A percentile compares a stretch with the other conserved stretches of the same genome.
phyloP scores from a whole-genome alignment of 2,113 vertebrate species.

The Epinephelus lanceolatus region DNA sequence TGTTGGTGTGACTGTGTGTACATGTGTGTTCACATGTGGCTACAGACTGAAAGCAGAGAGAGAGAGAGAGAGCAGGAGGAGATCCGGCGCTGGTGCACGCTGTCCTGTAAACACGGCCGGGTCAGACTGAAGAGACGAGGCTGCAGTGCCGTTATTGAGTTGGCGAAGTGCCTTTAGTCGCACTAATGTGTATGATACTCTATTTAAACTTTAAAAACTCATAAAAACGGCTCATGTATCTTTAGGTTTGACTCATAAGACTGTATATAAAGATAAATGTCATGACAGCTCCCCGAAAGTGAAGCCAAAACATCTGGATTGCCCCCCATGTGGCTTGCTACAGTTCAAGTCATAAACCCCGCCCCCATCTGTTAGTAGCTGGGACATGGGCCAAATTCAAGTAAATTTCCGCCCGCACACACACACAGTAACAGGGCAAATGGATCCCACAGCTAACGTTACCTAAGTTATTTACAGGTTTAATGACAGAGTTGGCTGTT shows the following conservation, averaged over 20 bases:
- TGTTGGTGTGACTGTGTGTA: neutral
- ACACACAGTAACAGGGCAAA: too few species aligned
- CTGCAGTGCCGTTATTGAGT: neutral
- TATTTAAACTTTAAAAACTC: neutral
- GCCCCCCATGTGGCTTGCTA: too few species aligned
- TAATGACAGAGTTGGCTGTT: too few species aligned
- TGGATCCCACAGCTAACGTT: too few species aligned
- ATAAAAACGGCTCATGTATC: neutral
- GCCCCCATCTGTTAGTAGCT: too few species aligned
- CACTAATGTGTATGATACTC: neutral
- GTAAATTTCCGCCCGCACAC: too few species aligned
- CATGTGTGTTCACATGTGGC: constrained; percentile 25
- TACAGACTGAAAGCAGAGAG: neutral
- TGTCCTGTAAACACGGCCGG: constrained; percentile 63
- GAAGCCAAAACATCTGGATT: too few species aligned
- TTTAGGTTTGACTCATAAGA: neutral
- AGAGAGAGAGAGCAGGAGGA: neutral
- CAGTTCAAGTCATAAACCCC: too few species aligned
- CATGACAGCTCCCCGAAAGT: too few species aligned
- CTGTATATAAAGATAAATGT: too few species aligned
- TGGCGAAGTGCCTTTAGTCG: constrained; percentile 10
- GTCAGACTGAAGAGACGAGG: constrained; percentile 30
- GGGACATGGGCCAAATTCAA: too few species aligned
- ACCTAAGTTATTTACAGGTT: too few species aligned
- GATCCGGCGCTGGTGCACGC: constrained; percentile 37